Conservation (phyloP, 2,888 invertebrate genomes). For the Heliconius ismenius region DNA sequence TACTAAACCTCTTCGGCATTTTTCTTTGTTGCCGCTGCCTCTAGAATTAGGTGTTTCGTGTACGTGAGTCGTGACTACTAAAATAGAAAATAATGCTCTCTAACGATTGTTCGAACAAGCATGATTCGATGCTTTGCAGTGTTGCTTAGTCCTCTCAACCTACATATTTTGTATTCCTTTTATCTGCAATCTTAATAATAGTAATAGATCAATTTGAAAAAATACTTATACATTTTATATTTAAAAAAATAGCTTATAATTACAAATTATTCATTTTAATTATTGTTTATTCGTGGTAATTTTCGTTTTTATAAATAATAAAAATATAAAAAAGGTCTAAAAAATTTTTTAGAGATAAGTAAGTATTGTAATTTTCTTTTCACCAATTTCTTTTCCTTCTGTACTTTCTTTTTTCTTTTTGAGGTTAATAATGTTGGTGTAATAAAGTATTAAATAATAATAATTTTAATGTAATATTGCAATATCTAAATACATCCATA, state of each 20-base stretch:
- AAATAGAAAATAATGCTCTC: constrained; percentile 31
- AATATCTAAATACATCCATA: neutral
- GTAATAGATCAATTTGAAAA: no score
- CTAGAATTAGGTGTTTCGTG: constrained; percentile 33
- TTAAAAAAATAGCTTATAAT: neutral
- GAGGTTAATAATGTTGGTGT: no score
- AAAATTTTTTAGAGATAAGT: no score
- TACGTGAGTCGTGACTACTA: constrained; percentile 33
- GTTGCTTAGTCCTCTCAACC: neutral
- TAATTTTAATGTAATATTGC: neutral
- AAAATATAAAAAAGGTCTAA: no score
- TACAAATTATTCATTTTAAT: neutral
- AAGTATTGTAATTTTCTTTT: no score
- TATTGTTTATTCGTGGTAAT: neutral
- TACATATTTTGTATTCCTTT: constrained; percentile 13
- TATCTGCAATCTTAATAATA: neutral
- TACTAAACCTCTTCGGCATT: neutral
- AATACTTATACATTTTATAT: no score
- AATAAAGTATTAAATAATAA: no score
- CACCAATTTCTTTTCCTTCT: no score
- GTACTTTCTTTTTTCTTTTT: no score
- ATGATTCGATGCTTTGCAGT: neutral
- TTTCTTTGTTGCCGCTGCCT: constrained; percentile 9
- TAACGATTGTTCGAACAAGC: constrained; percentile 9
- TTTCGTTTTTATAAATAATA: neutral